Evolutionary conservation across 2,113 vertebrate species (phyloP), one percentile per base, ranked within the genome.

Genomic region (Uria lomvia): DNA sequence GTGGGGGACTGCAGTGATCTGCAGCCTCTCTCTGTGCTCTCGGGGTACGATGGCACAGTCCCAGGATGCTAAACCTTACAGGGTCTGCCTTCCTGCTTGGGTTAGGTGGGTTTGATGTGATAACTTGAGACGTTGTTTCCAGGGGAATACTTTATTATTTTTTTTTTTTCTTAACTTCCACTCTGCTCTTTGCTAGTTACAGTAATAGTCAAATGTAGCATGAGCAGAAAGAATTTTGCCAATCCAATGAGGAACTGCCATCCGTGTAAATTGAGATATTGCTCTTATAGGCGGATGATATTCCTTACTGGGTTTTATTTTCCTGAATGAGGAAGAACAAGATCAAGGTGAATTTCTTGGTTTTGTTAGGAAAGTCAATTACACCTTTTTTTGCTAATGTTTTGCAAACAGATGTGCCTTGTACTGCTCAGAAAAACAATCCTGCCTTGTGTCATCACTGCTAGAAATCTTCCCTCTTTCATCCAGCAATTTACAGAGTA

Each of bases 1-100:
- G 4, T 12, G 0, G 6, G 0, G 4, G 59, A 1, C 0, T 8
- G 11, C 43, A 27, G 24, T 53, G 52, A 27, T 16, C 47, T 0
- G 17, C 11, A 4, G 12, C 17, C 63, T 2, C 22, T 4, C 3
- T 17, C 21, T 2, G 3, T 45, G 6, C 45, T 60, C 45, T 6
- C 0, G 0, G 32, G 30, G 18, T 45, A 45, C 45, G 49, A 55
- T 32, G 49, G 47, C 66, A 47, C 60, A 15, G 27, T 15, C 52
- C 78, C 52, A 55, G 36, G 49, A 53, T 30, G 59, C 50, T 68
- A 22, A 74, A 26, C 78, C 52, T 84, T 55, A 26, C 23, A 29
- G 53, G 75, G 63, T 8, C 52, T 40, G 60, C 2, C 56, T 73
- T 82, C 56, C 79, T 72, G 16, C 75, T 50, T 49, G 58, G 29